These are phyloP conservation scores for Aldabrachelys gigantea DNA, from an alignment of 2,113 vertebrate species.

Conservation along the genomic window DNA sequence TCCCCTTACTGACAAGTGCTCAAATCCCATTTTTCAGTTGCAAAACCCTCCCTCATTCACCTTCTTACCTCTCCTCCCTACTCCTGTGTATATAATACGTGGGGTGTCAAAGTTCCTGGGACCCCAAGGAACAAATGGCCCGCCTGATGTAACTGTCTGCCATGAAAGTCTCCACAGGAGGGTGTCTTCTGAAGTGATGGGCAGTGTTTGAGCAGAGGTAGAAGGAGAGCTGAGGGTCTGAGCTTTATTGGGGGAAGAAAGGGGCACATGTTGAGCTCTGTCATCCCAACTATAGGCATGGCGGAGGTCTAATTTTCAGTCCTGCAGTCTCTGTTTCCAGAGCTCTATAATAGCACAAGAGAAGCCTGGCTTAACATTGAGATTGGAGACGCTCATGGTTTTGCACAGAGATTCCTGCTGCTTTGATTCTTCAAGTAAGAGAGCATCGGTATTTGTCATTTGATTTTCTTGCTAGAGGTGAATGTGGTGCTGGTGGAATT, in stretches of 20 bases:
- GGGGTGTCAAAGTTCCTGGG: background rate
- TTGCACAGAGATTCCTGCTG: background rate
- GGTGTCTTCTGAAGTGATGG: background rate
- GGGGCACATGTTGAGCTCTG: background rate
- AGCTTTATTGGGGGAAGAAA: background rate
- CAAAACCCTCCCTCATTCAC: fast-evolving
- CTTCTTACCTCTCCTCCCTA: background rate
- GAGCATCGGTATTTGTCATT: background rate
- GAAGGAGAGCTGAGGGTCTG: background rate
- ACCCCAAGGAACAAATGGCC: background rate
- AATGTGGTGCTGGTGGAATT: background rate
- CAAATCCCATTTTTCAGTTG: background rate
- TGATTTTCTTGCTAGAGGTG: background rate
- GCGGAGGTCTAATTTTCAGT: background rate
- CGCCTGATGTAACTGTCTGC: background rate
- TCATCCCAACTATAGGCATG: background rate
- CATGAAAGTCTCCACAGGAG: background rate
- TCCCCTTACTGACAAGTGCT: background rate
- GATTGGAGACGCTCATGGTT: background rate
- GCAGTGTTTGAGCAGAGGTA: background rate
- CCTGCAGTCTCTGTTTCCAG: background rate
- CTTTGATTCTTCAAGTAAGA: background rate
- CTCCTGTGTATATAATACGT: background rate
- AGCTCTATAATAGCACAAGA: background rate
- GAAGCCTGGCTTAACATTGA: background rate